Evolutionary conservation across 2,113 vertebrate genomes (phyloP), one percentile per base, ranked within the genome.

Genomic region (Sylvia atricapilla): DNA sequence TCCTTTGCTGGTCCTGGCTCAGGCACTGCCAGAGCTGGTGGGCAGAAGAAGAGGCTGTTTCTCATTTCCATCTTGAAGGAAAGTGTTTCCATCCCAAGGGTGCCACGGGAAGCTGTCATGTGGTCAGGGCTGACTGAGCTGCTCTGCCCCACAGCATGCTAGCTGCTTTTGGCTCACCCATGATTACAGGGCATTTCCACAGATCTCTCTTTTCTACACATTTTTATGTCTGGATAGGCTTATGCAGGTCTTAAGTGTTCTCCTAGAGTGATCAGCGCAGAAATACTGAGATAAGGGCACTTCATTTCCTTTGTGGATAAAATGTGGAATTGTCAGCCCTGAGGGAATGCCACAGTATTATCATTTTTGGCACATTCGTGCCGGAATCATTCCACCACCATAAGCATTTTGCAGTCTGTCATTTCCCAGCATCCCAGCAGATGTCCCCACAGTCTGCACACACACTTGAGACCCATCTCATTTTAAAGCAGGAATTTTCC

Each of bases 391-490:
- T 72, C 44, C 63, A 75, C 33, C 1, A 3, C 35, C 35, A 49
- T 2, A 37, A 2, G 8, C 2, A 35, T 53, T 72, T 64, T 89
- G 39, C 78, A 62, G 44, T 24, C 63, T 79, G 81, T 15, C 64
- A 19, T 81, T 95, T 97, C 63, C 72, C 52, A 95, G 81, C 28
- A 75, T 7, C 79, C 89, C 89, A 93, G 92, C 52, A 97, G 96
- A 90, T 96, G 95, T 93, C 67, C 87, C 66, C 93, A 85, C n/a
- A 95, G 90, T 23, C 89, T 91, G 55, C 47, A 68, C 22, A 50
- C 59, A 58, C 0, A 3, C 31, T 59, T 59, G 15, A 46, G 20
- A 52, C 6, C 3, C 22, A 11, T 30, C 44, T 47, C 23, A 33
- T 41, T 78, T 83, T 33, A 73, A 91, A 76, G 64, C 4, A 50